Conservation (phyloP, 2,888 invertebrate genomes). For the Drosophila cracens region DNA sequence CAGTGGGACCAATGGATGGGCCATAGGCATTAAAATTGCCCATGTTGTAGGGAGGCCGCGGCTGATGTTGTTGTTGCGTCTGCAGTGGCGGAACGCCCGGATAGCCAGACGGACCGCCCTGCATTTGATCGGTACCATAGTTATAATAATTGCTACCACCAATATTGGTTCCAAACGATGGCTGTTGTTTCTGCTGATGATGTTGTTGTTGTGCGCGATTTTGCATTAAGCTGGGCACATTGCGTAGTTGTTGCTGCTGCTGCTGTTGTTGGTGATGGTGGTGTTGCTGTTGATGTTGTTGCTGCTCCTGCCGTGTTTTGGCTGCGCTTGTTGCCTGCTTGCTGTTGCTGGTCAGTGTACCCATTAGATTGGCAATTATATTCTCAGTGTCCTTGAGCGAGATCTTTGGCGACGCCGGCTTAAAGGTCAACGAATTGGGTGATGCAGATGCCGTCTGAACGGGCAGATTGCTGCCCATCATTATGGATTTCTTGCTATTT, state of each 20-base stretch:
- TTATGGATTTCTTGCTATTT: constrained; percentile 28
- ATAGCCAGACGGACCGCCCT: constrained; percentile 12
- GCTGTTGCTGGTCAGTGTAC: constrained; percentile 83
- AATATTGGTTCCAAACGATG: constrained; percentile 11
- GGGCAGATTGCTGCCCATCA: constrained; percentile 5
- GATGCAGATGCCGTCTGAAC: constrained; percentile 58
- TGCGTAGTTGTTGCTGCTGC: constrained; percentile 3
- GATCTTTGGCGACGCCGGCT: constrained; percentile 76
- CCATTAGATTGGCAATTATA: constrained; percentile 88
- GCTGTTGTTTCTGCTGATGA: constrained; percentile 18
- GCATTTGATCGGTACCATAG: constrained; percentile 27
- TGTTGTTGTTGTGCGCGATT: constrained; percentile 11
- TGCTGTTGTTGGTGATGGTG: constrained; percentile 18
- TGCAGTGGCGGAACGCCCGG: constrained; percentile 15
- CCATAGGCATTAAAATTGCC: constrained; percentile 44
- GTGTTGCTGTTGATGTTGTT: constrained; percentile 3
- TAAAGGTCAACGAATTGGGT: constrained; percentile 76
- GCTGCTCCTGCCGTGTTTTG: constrained; percentile 28
- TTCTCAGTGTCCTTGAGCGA: constrained; percentile 86
- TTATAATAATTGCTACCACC: constrained; percentile 27
- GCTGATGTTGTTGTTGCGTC: constrained; percentile 13
- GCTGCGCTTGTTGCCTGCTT: constrained; percentile 31
- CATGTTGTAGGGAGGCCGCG: constrained; percentile 40
- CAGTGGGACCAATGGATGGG: constrained; percentile 47
- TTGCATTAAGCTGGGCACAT: constrained; percentile 12